Conservation (phyloP, 2,888 invertebrate species). For the Synergus umbraculus region DNA sequence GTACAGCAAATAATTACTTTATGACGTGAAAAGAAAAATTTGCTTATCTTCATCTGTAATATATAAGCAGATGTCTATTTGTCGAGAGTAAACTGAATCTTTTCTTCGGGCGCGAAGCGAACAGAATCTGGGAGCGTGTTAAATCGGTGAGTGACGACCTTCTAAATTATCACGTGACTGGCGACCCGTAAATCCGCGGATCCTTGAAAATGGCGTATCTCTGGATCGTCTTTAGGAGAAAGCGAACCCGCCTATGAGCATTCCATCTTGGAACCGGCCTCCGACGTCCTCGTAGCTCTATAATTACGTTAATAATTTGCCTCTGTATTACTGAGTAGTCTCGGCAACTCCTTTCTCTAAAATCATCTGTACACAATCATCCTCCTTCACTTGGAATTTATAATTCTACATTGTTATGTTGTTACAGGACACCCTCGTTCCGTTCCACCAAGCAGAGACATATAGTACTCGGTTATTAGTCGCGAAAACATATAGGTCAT, state of each 20-base stretch:
- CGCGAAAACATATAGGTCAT: constrained; percentile 2
- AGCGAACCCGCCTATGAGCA: constrained; percentile 60
- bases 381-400: neutral
- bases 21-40: neutral
- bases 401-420: neutral
- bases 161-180: neutral
- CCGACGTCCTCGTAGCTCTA: constrained; percentile 42
- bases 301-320: constrained; percentile 62
- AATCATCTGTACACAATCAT: constrained; percentile 5
- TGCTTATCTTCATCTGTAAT: neutral
- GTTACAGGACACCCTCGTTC: constrained; percentile 2
- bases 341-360: neutral
- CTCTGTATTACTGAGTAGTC: constrained; percentile 44
- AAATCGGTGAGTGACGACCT: neutral
- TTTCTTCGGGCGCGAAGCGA: neutral
- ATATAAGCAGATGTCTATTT: neutral
- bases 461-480: neutral
- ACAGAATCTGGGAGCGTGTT: neutral
- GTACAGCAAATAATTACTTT: neutral
- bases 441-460: neutral
- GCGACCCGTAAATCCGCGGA: neutral
- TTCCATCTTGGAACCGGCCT: constrained; percentile 34
- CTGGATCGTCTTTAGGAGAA: constrained; percentile 58
- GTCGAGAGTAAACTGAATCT: neutral
- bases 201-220: constrained; percentile 41